These are phyloP conservation scores for Drosophila monieri DNA, from an alignment of 2,888 invertebrate species.

Conservation along the genomic window DNA sequence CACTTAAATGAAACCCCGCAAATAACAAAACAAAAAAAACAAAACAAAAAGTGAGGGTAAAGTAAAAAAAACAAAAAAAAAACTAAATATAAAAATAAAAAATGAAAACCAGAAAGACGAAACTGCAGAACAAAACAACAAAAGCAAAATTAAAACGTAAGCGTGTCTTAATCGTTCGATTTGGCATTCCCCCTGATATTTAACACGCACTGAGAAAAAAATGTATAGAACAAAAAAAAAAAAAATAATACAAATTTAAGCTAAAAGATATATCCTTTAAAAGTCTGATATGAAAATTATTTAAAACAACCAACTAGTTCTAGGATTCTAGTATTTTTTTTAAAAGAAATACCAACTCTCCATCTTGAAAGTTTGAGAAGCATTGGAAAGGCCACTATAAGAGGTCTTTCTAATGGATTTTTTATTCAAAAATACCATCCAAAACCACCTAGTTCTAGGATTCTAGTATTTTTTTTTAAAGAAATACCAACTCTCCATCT, in stretches of 20 bases:
- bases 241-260: not conserved
- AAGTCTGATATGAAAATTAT: too few species aligned
- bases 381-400: not conserved
- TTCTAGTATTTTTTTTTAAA: too few species aligned
- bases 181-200: constrained; percentile 46
- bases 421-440: not conserved
- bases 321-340: too few species aligned
- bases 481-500: too few species aligned
- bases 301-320: too few species aligned
- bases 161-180: constrained; percentile 62
- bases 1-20: constrained; percentile 66
- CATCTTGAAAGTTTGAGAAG: not conserved
- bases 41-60: constrained; percentile 24
- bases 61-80: not conserved
- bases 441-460: too few species aligned
- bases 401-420: not conserved
- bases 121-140: constrained; percentile 39
- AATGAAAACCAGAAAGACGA: constrained; percentile 20
- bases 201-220: not conserved
- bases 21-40: constrained; percentile 47
- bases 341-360: too few species aligned
- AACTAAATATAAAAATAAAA: constrained; percentile 6
- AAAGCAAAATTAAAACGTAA: constrained; percentile 50
- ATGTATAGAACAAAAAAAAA: not conserved
- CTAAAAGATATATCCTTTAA: too few species aligned